Conservation (phyloP, 2,113 vertebrate species). For the Chaetodon trifascialis region DNA sequence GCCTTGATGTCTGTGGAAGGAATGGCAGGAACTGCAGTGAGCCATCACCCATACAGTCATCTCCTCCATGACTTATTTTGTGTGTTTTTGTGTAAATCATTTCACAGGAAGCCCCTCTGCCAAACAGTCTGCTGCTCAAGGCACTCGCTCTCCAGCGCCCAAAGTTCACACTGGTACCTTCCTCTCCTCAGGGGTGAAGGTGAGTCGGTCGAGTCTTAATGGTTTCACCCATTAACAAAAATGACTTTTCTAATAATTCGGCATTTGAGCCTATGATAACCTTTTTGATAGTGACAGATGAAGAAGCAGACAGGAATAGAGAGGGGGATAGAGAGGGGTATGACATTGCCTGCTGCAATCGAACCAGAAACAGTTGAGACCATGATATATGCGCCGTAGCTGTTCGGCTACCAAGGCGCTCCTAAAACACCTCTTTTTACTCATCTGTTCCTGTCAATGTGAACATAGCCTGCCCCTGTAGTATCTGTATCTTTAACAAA, state of each 20-base stretch:
- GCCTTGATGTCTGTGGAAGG: neutral
- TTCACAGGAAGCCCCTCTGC: slow-evolving; percentile 91
- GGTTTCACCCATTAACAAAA: neutral
- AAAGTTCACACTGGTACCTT: slow-evolving; percentile 93
- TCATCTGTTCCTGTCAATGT: slow-evolving; percentile 13
- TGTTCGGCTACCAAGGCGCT: too few species aligned
- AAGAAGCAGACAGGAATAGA: too few species aligned
- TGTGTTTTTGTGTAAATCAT: slow-evolving; percentile 48
- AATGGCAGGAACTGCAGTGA: slow-evolving; percentile 11
- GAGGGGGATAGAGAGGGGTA: too few species aligned
- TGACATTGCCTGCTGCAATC: too few species aligned
- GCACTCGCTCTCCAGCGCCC: slow-evolving; percentile 90
- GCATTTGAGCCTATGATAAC: too few species aligned
- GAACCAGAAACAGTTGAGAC: too few species aligned
- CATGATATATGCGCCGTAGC: too few species aligned
- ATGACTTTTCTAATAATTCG: too few species aligned
- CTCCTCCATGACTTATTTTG: slow-evolving; percentile 16
- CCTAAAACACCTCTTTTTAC: neutral
- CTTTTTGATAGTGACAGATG: too few species aligned
- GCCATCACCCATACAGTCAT: neutral
- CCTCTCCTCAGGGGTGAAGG: slow-evolving; percentile 94
- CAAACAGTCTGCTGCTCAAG: slow-evolving; percentile 89
- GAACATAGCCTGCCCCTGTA: slow-evolving; percentile 24
- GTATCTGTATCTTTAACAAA: slow-evolving; percentile 56
- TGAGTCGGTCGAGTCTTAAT: slow-evolving; percentile 73